Evolutionary conservation across 64 coral and sea anemone species (phyloP).

Genomic region (Catalaphyllia jardinei): DNA sequence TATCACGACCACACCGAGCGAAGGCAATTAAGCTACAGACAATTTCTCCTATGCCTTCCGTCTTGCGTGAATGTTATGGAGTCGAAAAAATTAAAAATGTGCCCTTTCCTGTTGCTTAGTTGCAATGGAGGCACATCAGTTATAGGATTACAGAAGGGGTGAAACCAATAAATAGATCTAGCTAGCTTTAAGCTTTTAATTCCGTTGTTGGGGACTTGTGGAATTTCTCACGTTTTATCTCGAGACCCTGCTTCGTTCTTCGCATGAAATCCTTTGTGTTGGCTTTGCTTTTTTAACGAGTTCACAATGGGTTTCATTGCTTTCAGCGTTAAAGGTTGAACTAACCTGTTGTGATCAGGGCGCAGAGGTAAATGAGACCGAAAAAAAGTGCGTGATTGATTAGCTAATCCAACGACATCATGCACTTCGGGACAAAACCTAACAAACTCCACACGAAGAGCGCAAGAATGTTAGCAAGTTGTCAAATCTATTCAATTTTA

Average conservation of each 20-base stretch:
- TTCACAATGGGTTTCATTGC: not conserved
- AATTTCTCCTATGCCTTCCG: not conserved
- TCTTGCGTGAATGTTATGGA: conserved; percentile 19
- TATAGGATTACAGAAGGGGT: conserved; percentile 73
- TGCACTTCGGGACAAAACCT: conserved; percentile 22
- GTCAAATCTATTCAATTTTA: not conserved
- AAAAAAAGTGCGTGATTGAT: conserved; percentile 41
- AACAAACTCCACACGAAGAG: conserved; percentile 22
- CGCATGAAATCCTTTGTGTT: conserved; percentile 10
- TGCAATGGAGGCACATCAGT: conserved; percentile 36
- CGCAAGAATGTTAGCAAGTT: not conserved
- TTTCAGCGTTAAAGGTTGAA: not conserved
- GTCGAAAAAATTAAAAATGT: conserved; percentile 21
- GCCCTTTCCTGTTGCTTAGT: conserved; percentile 75
- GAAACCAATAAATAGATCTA: conserved; percentile 88
- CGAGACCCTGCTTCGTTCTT: not conserved
- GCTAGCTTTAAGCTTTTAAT: conserved; percentile 60
- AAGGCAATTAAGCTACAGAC: not conserved
- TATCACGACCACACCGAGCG: conserved; percentile 18
- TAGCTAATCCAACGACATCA: conserved; percentile 38
- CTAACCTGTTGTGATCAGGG: not conserved
- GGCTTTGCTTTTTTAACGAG: not conserved
- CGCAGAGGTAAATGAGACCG: not conserved
- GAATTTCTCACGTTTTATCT: conserved; percentile 49
- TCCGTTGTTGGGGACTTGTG: conserved; percentile 55